Evolutionary conservation across 2,888 invertebrate species (phyloP), one percentile per base, ranked within the genome.

Genomic region (Lochmaea capreae): DNA sequence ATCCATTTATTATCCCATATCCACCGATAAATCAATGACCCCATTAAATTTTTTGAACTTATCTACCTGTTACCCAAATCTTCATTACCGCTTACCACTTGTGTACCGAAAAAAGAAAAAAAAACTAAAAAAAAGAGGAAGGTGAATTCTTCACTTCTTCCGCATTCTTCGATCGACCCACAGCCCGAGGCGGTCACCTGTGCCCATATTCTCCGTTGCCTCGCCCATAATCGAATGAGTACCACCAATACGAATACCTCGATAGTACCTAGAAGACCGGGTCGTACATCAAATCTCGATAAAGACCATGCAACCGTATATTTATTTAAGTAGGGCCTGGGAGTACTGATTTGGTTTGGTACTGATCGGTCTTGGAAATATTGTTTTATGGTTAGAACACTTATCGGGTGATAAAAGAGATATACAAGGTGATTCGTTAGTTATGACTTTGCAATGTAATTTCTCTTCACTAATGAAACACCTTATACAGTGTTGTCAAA

Each of bases 161-260:
- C 82, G 82, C 82, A 83, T 82, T 81, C 82, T 72, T 74, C 62
- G 26, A 63, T 43, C 79, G 81, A 77, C 81, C 83, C 80, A 83
- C 71, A 78, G 82, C 83, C 79, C 46, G 70, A 43, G 78, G 83
- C 76, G 65, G 74, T 79, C 82, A 83, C 82, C 82, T 83, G 82
- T 81, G 75, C 79, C 79, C 79, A 77, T 80, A 80, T 76, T 76
- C 73, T 70, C 65, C 67, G 66, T 66, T 58, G 80, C 80, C 80
- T 80, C 79, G 79, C 81, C 81, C 81, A 79, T 76, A 65, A 63
- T 63, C 16, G 62, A 63, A 63, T 58, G 61, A 63, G 71, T 62
- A 68, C 72, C 66, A 65, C 43, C 69, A 63, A 46, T 68, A 39
- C 62, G 43, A 61, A 14, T 39, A 61, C 39, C 39, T 61, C 39